These are phyloP conservation scores for Hyperoplus lanceolatus DNA, from an alignment of 2,797 vertebrate genomes.

Conservation along the genomic window DNA sequence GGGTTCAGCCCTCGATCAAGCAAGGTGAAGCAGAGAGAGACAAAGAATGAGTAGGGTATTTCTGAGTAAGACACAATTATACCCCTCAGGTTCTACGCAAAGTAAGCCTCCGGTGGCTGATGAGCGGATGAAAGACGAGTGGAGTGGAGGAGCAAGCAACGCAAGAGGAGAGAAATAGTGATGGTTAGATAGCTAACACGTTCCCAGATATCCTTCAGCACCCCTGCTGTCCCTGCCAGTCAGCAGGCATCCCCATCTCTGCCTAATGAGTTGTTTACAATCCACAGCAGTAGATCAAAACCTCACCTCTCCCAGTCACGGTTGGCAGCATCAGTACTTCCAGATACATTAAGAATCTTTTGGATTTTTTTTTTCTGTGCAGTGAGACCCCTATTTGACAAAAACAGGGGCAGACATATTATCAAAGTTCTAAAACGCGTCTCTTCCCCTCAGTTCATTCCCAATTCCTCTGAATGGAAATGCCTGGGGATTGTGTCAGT, in stretches of 20 bases:
- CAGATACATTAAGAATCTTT: constrained; percentile 58
- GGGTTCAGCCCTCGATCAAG: constrained; percentile 69
- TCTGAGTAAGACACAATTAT: constrained; percentile 58
- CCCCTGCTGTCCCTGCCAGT: constrained; percentile 79
- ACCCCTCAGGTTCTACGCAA: constrained; percentile 41
- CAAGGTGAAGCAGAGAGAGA: constrained; percentile 46
- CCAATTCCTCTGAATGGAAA: constrained; percentile 64
- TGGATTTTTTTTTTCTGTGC: constrained; percentile 27
- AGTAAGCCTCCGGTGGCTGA: constrained; percentile 64
- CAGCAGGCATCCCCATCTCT: constrained; percentile 68
- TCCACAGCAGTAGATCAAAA: constrained; percentile 73
- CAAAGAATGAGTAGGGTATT: constrained; percentile 27
- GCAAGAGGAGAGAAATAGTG: constrained; percentile 22
- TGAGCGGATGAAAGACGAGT: constrained; percentile 67
- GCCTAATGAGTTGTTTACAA: constrained; percentile 85
- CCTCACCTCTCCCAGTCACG: constrained; percentile 71
- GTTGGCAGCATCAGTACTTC: constrained; percentile 65
- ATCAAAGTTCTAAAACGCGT: constrained; percentile 26
- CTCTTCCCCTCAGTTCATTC: constrained; percentile 46
- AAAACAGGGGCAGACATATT: constrained; percentile 62
- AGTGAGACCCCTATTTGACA: constrained; percentile 35
- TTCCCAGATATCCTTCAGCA: constrained; percentile 61
- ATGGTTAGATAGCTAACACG: constrained; percentile 61
- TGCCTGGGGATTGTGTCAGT: constrained; percentile 82
- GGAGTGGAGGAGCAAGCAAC: constrained; percentile 41